These are phyloP conservation scores for Neogobius melanostomus DNA, from an alignment of 2,113 vertebrate genomes.

Conservation along the genomic window DNA sequence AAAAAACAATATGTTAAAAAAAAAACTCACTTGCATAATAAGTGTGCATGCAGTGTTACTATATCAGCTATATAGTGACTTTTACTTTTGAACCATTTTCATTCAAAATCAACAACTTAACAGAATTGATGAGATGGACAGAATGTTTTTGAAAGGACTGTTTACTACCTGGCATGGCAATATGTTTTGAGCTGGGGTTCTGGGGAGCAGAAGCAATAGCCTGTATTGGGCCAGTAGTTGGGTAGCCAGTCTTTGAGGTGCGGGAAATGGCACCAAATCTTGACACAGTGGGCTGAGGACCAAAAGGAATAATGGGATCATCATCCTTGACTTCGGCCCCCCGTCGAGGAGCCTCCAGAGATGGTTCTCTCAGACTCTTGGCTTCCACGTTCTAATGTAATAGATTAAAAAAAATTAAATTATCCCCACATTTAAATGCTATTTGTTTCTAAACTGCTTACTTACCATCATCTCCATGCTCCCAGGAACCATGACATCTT, in stretches of 20 bases:
- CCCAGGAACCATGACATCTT: constrained; percentile 87
- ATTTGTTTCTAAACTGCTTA: not conserved
- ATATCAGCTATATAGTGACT: no score
- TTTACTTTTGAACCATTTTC: not conserved
- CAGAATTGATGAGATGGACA: not conserved
- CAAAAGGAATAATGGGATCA: constrained; percentile 97
- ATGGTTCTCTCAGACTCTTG: constrained; percentile 86
- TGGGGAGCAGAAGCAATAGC: constrained; percentile 82
- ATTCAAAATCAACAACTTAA: not conserved
- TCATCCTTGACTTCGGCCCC: constrained; percentile 88
- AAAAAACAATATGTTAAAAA: no score
- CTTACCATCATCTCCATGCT: constrained; percentile 90
- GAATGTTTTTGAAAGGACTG: not conserved
- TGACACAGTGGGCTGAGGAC: constrained; percentile 93
- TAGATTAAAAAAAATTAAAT: not conserved
- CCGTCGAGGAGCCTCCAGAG: constrained; percentile 87
- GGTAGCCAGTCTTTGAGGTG: constrained; percentile 93
- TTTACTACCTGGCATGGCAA: constrained; percentile 84
- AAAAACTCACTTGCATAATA: no score
- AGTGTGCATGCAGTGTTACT: no score
- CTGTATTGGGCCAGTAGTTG: constrained; percentile 87
- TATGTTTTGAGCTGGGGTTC: constrained; percentile 86
- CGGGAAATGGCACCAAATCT: constrained; percentile 97
- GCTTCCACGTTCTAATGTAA: constrained; percentile 85
- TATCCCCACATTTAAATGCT: not conserved